phyloP scores from a whole-genome alignment of 2,888 invertebrate species.

The Hydroisotoma schaefferi region DNA sequence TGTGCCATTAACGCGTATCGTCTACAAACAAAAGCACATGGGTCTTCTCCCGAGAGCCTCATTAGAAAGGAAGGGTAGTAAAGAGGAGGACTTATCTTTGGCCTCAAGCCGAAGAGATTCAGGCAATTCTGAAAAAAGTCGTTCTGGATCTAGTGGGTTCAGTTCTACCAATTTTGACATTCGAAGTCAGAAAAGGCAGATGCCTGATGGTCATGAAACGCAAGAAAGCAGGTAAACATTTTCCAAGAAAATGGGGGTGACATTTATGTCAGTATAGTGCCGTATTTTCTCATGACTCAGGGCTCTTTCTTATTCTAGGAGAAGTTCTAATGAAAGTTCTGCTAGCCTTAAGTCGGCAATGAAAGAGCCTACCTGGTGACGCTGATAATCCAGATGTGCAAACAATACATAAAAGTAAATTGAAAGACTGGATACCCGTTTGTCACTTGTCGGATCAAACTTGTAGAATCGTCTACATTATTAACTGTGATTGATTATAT shows the following conservation, averaged over 20 bases:
- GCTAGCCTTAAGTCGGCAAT: conserved; percentile 35
- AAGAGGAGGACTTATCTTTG: conserved; percentile 25
- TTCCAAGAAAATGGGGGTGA: conserved; percentile 20
- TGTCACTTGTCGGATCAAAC: conserved; percentile 11
- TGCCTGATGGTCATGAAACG: conserved; percentile 42
- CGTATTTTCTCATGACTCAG: too few relatives aligned
- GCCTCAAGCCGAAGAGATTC: conserved; percentile 32
- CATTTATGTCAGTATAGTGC: not conserved
- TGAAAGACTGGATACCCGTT: conserved; percentile 13
- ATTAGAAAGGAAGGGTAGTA: conserved; percentile 37
- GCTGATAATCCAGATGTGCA: conserved; percentile 15
- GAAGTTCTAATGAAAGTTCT: conserved; percentile 37
- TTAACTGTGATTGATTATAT: conserved; percentile 17
- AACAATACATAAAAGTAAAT: conserved; percentile 8
- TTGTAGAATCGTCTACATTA: conserved; percentile 4
- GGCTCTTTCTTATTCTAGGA: conserved; percentile 22
- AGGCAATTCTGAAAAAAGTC: conserved; percentile 35
- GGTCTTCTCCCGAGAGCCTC: conserved; percentile 41
- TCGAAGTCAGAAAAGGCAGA: conserved; percentile 33
- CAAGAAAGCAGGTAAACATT: too few relatives aligned
- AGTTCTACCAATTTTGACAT: conserved; percentile 37
- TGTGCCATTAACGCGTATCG: conserved; percentile 38
- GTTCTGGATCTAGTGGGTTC: conserved; percentile 33
- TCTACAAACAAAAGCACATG: conserved; percentile 38
- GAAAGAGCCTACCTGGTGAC: conserved; percentile 20